These are phyloP conservation scores for Drosophila percnosoma DNA, from an alignment of 2,888 invertebrate genomes.

Conservation along the genomic window DNA sequence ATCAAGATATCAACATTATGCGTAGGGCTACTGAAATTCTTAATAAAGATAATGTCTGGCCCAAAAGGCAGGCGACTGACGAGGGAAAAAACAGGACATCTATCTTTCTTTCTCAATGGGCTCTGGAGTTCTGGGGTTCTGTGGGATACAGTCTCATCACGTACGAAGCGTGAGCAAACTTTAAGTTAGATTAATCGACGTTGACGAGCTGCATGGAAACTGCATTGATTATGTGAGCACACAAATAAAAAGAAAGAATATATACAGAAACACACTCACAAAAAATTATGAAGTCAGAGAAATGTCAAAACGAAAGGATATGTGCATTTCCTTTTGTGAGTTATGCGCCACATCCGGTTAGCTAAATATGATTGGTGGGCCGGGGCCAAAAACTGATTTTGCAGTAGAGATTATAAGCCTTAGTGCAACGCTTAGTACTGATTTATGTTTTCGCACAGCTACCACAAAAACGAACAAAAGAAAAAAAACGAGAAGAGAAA, in stretches of 20 bases:
- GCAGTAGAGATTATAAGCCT: conserved; percentile 41
- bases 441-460: conserved; percentile 48
- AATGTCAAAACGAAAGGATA: conserved; percentile 78
- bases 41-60: conserved; percentile 79
- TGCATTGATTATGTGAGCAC: conserved; percentile 60
- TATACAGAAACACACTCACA: conserved; percentile 9
- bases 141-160: conserved; percentile 64
- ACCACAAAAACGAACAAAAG: conserved; percentile 12
- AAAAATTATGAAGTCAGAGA: conserved; percentile 62
- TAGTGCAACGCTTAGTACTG: conserved; percentile 30
- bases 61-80: conserved; percentile 38
- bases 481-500: conserved; percentile 3
- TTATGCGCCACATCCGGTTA: conserved; percentile 77
- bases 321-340: conserved; percentile 79
- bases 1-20: conserved; percentile 75
- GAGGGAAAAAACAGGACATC: conserved; percentile 62
- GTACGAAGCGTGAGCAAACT: conserved; percentile 80
- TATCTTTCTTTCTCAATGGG: conserved; percentile 44
- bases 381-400: conserved; percentile 27
- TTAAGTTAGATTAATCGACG: conserved; percentile 78
- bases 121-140: conserved; percentile 22
- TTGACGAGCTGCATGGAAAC: conserved; percentile 57
- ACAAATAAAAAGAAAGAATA: conserved; percentile 7
- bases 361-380: conserved; percentile 72
- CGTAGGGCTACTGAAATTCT: conserved; percentile 80